phyloP scores from a whole-genome alignment of 2,888 invertebrate species.

The Clanis bilineata region DNA sequence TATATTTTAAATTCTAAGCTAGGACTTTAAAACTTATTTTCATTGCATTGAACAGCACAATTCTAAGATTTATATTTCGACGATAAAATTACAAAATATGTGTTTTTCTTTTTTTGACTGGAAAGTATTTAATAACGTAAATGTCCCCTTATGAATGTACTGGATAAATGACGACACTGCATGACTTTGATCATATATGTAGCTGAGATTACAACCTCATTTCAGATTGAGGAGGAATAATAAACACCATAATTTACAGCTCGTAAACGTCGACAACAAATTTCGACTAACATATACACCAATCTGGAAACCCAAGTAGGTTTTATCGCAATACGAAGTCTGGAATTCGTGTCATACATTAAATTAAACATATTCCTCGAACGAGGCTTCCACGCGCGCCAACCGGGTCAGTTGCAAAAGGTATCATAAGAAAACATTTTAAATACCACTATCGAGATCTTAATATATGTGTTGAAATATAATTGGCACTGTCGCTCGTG shows the following conservation, averaged over 20 bases:
- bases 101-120: too few relatives aligned
- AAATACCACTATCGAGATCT: background rate
- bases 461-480: slow-evolving; percentile 6
- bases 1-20: too few relatives aligned
- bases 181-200: background rate
- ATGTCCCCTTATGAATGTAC: too few relatives aligned
- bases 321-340: background rate
- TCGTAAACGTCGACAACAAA: background rate
- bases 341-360: background rate
- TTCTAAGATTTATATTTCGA: too few relatives aligned
- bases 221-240: background rate
- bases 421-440: background rate
- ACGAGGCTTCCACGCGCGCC: background rate
- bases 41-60: too few relatives aligned
- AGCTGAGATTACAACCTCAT: background rate
- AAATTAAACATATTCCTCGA: background rate
- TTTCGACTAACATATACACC: background rate
- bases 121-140: too few relatives aligned
- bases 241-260: background rate
- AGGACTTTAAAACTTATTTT: too few relatives aligned
- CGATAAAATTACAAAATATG: too few relatives aligned
- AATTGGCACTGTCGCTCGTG: background rate
- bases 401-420: background rate
- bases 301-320: background rate
- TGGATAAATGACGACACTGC: too few relatives aligned